These are phyloP conservation scores for Elaphurus davidianus DNA, from an alignment of 2,113 vertebrate species.

Conservation along the genomic window DNA sequence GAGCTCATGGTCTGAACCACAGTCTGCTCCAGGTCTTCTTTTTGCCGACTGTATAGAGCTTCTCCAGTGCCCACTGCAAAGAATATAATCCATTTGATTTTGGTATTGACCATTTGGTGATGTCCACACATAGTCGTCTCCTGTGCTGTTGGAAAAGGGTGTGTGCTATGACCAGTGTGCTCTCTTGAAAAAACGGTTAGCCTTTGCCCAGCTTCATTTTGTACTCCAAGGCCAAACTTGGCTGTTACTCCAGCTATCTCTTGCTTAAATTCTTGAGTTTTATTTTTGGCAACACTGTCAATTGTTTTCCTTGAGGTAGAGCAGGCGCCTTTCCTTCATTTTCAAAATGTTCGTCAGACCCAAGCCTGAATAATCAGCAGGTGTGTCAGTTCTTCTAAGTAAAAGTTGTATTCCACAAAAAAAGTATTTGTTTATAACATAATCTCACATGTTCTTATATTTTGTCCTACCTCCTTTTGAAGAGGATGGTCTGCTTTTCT, in stretches of 20 bases:
- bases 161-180: neutral
- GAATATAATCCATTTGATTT: neutral
- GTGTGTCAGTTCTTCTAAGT: neutral
- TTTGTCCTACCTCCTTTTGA: too few species aligned
- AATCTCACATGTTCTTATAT: neutral
- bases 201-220: neutral
- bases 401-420: neutral
- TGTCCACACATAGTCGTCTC: neutral
- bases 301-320: neutral
- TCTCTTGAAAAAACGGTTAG: neutral
- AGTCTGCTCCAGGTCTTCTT: neutral
- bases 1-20: neutral
- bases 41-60: neutral
- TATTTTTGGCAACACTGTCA: neutral
- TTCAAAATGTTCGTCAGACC: neutral
- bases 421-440: neutral
- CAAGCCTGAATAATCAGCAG: neutral
- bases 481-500: too few species aligned
- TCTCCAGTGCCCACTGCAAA: neutral
- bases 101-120: neutral
- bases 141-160: neutral
- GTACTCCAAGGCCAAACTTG: neutral
- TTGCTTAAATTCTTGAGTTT: neutral
- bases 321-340: neutral
- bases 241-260: neutral